Evolutionary conservation across 2,113 vertebrate genomes (phyloP), one percentile per base, ranked within the genome.

Genomic region (Triplophysa rosa): DNA sequence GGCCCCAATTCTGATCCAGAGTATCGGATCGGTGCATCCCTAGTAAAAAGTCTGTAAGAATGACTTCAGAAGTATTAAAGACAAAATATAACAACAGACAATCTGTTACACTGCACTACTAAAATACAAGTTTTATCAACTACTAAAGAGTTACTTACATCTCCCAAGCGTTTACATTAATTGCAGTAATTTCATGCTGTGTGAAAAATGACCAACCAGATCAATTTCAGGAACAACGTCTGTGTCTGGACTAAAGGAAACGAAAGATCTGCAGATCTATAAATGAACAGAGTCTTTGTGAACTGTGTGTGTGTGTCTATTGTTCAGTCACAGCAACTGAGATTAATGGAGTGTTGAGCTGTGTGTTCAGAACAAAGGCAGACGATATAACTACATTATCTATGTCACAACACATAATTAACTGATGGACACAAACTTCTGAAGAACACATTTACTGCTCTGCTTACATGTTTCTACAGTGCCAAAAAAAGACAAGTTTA

Each of bases 271-370:
- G 24, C 71, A 75, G 17, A 37, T 59, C 47, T 75, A 79, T 81
- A 65, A 74, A 79, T 59, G 29, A 42, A 67, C 54, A 5, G 49
- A 52, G 13, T 52, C 49, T 52, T 52, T 52, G 49, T 52, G 42
- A 33, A 7, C 63, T 52, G 21, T 66, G 58, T 61, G 66, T 65
- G 26, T 42, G 13, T 42, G 69, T 26, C 67, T 40, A 49, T 70
- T 69, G 66, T 64, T 21, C 24, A 59, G 42, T 4, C 59, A 17
- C 47, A 47, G 67, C 17, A 65, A 13, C 2, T 17, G n/a, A 59
- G 72, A 64, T 66, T 80, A 58, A 77, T 61, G 23, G 12, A 64
- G 42, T 78, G 79, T 78, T 81, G 66, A 78, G 78, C 73, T 59
- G 21, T 23, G 40, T 54, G 29, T 16, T 58, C 59, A 3, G 37